phyloP scores from a whole-genome alignment of 2,888 invertebrate genomes.

The Apodemia hepburni region DNA sequence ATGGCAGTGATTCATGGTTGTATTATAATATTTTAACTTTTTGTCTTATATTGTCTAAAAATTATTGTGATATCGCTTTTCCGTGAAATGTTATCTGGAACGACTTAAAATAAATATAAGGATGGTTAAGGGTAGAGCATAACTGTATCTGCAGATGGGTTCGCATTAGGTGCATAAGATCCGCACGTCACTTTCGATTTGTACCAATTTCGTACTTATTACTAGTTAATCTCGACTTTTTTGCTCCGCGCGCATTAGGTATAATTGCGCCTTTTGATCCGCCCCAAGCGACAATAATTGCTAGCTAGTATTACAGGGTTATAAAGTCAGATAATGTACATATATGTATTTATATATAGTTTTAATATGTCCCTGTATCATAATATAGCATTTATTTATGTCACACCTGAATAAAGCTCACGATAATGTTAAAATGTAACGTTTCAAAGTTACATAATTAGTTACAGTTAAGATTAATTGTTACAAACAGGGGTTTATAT shows the following conservation, averaged over 20 bases:
- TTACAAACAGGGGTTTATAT: slow-evolving; percentile 1
- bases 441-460: slow-evolving; percentile 27
- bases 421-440: slow-evolving; percentile 28
- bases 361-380: slow-evolving; percentile 33
- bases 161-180: not conserved
- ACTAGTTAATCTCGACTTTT: not conserved
- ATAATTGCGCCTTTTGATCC: not conserved
- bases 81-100: slow-evolving; percentile 1
- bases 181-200: not conserved
- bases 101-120: not conserved
- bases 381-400: slow-evolving; percentile 63
- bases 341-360: slow-evolving; percentile 45
- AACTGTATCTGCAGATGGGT: not conserved
- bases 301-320: slow-evolving; percentile 50
- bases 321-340: slow-evolving; percentile 42
- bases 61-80: not conserved
- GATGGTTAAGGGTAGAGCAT: not conserved
- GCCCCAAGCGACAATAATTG: slow-evolving; percentile 1
- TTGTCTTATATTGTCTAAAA: not conserved
- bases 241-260: not conserved
- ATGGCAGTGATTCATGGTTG: not conserved
- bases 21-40: not conserved
- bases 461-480: slow-evolving; percentile 13
- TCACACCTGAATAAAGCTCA: slow-evolving; percentile 79
- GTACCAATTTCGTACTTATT: not conserved